Evolutionary conservation across 2,113 vertebrate species (phyloP).

Genomic region (Centropus unirufus): DNA sequence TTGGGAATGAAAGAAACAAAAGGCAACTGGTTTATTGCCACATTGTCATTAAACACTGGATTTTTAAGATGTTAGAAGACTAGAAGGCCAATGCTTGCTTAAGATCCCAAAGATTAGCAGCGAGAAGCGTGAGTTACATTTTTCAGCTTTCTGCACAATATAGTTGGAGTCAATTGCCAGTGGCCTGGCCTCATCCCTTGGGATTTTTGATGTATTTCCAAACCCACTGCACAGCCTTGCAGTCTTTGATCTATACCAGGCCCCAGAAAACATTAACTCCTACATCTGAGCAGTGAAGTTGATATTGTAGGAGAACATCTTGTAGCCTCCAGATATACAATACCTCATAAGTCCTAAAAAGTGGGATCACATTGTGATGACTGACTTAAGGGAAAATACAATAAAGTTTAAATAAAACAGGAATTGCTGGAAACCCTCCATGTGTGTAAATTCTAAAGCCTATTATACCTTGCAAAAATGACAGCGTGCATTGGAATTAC

Average conservation of each 20-base stretch:
- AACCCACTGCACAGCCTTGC: background rate
- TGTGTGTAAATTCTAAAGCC: background rate
- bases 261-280: background rate
- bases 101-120: background rate
- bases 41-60: background rate
- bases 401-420: background rate
- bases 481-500: background rate
- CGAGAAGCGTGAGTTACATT: background rate
- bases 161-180: background rate
- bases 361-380: background rate
- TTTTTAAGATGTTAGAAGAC: background rate
- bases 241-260: conserved; percentile 16
- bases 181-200: background rate
- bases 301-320: background rate
- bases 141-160: conserved; percentile 5
- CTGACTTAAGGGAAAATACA: background rate
- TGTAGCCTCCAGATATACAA: background rate
- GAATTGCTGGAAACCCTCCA: background rate
- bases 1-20: background rate
- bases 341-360: background rate
- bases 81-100: background rate
- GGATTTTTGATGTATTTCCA: conserved; percentile 55
- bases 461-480: conserved; percentile 28
- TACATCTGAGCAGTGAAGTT: background rate
- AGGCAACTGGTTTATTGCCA: background rate